These are phyloP conservation scores for Gallinago solitaria DNA, from an alignment of 2,797 vertebrate species.

Conservation along the genomic window DNA sequence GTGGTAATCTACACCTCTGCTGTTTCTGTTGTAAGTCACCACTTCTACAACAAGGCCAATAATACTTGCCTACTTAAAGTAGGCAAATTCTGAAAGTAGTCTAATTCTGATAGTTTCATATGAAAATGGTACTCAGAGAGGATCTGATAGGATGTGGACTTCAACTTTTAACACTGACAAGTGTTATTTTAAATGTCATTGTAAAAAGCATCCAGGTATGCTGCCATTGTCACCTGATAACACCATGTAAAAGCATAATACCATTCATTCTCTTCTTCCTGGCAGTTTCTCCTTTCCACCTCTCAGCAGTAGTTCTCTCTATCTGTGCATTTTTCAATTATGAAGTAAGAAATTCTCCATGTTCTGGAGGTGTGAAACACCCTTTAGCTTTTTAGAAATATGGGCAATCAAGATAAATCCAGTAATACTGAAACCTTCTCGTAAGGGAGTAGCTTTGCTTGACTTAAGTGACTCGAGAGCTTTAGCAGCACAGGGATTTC, in stretches of 20 bases:
- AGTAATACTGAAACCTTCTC: neutral
- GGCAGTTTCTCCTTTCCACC: neutral
- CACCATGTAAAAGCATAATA: neutral
- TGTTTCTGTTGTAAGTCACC: neutral
- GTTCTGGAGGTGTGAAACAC: neutral
- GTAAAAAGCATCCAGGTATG: neutral
- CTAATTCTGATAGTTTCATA: neutral
- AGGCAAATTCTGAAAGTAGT: neutral
- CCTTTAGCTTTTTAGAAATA: neutral
- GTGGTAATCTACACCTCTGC: neutral
- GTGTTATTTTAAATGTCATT: neutral
- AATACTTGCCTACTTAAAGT: neutral
- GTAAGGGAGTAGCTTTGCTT: neutral
- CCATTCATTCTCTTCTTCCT: neutral
- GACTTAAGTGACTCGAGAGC: neutral
- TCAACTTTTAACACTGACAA: neutral
- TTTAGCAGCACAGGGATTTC: slow-evolving; percentile 7
- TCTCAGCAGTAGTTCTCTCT: neutral
- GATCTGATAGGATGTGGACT: neutral
- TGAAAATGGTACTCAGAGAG: neutral
- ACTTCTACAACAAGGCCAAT: neutral
- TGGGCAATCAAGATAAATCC: neutral
- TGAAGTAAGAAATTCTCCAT: neutral
- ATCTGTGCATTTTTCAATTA: neutral
- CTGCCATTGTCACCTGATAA: neutral